These are phyloP conservation scores for Aptenodytes patagonicus DNA, from an alignment of 2,113 vertebrate genomes.

Conservation along the genomic window DNA sequence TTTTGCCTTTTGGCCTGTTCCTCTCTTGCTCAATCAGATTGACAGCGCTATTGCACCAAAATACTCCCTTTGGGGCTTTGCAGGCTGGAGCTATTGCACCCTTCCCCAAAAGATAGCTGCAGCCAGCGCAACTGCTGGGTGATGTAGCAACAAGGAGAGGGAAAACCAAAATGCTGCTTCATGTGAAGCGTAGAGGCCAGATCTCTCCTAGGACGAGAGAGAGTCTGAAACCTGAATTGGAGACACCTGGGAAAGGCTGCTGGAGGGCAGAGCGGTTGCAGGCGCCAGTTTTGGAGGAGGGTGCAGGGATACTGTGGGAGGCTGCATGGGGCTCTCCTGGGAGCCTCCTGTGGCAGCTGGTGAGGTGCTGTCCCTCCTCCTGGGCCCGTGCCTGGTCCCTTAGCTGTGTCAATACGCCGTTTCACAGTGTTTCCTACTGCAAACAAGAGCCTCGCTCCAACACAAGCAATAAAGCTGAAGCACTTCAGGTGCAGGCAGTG, in stretches of 20 bases:
- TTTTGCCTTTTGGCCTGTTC: neutral
- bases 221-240: neutral
- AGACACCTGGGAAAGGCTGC: neutral
- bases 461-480: neutral
- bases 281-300: neutral
- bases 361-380: neutral
- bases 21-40: neutral
- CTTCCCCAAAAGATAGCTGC: neutral
- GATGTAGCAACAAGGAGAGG: neutral
- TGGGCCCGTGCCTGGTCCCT: neutral
- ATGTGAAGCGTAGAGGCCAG: accelerated
- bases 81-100: neutral
- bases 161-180: neutral
- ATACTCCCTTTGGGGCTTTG: neutral
- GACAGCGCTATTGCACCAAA: neutral
- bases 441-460: neutral
- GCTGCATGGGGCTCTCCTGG: neutral
- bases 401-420: neutral
- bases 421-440: neutral
- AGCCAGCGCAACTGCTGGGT: accelerated
- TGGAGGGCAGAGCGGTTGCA: neutral
- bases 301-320: neutral
- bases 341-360: neutral
- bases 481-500: neutral
- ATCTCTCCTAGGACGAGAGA: neutral